Evolutionary conservation across 2,888 invertebrate genomes (phyloP).

Genomic region (Agonopterix subpropinquella): DNA sequence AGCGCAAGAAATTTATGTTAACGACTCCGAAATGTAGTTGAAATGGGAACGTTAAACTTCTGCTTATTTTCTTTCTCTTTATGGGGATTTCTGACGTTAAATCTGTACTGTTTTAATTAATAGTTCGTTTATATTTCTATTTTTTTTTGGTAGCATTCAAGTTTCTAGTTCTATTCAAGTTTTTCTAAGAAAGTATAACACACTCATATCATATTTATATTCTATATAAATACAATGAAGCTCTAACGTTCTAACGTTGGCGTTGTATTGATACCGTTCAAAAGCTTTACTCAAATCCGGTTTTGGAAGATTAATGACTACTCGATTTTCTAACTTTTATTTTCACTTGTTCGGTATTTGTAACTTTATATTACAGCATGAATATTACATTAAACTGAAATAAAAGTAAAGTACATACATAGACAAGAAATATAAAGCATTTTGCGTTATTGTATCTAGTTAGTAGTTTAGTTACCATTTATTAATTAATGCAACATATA

Average conservation of each 20-base stretch:
- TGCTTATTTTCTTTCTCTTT: conserved; percentile 16
- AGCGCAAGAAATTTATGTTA: conserved; percentile 45
- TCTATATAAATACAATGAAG: no score
- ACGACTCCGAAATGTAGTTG: conserved; percentile 32
- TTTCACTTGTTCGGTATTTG: conserved; percentile 12
- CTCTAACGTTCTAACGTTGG: no score
- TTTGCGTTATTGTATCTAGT: no score
- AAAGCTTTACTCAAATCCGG: conserved; percentile 4
- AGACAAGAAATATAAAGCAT: no score
- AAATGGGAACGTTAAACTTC: conserved; percentile 24
- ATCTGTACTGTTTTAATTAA: not conserved
- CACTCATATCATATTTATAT: no score
- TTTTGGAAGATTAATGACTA: conserved; percentile 11
- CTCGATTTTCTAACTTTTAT: conserved; percentile 17
- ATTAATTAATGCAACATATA: no score
- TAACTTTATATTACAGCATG: not conserved
- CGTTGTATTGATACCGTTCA: no score
- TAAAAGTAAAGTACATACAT: conserved; percentile 20
- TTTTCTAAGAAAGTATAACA: no score
- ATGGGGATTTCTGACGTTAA: not conserved
- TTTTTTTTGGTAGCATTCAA: no score
- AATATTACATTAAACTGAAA: conserved; percentile 15
- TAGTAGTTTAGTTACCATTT: no score
- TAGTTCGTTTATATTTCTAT: not conserved
- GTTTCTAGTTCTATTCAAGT: no score